A percentile compares a stretch with the other conserved stretches of the same genome.
These are phyloP conservation scores for Halichoerus grypus DNA, from an alignment of 2,113 vertebrate species.

Conservation along the genomic window DNA sequence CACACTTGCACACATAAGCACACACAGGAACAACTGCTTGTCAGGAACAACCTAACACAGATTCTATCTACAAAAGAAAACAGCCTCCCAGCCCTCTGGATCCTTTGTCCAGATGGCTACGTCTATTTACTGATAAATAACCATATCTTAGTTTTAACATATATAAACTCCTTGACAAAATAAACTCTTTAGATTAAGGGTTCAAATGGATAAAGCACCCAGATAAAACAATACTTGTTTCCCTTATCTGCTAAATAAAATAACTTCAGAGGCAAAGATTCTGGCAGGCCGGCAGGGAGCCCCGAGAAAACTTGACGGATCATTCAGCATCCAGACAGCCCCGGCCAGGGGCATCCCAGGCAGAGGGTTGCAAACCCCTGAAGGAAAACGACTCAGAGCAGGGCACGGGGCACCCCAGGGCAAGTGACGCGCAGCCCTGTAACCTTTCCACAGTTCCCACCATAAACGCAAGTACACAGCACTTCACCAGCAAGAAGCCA, in stretches of 20 bases:
- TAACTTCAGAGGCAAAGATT: background rate
- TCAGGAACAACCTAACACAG: background rate
- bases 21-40: fast-evolving
- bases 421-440: too few species aligned
- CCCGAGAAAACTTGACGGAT: background rate
- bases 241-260: background rate
- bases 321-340: fast-evolving
- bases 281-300: background rate
- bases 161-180: background rate
- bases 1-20: background rate
- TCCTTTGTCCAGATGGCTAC: background rate
- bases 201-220: background rate
- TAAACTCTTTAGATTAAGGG: background rate
- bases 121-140: background rate
- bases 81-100: fast-evolving
- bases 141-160: background rate
- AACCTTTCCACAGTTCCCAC: background rate
- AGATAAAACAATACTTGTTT: background rate
- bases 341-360: background rate
- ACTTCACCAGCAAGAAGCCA: too few species aligned
- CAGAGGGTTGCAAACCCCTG: background rate
- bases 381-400: background rate
- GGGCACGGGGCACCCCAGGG: background rate
- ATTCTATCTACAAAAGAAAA: background rate
- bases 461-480: background rate